Evolutionary conservation across 2,888 invertebrate genomes (phyloP).

Genomic region (Phalangium opilio): DNA sequence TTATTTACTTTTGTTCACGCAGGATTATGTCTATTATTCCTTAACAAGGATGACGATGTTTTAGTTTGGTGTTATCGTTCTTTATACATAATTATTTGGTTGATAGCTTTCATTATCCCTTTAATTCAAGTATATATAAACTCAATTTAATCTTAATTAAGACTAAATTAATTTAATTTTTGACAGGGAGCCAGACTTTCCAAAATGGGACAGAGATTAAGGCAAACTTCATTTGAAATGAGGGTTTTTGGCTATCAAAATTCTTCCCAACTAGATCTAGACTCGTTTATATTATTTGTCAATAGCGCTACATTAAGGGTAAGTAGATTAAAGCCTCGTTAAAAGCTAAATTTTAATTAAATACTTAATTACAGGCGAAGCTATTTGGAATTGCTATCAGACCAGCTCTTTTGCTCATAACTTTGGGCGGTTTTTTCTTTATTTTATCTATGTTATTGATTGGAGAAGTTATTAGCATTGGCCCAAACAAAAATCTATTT

Average conservation of each 20-base stretch:
- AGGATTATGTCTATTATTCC: conserved; percentile 27
- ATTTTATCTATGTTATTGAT: no score
- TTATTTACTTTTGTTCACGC: no score
- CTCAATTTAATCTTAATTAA: background rate
- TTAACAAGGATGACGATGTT: conserved; percentile 23
- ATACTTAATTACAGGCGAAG: no score
- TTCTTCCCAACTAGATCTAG: conserved; percentile 27
- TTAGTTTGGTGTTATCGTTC: conserved; percentile 27
- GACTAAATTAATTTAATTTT: background rate
- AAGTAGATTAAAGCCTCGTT: conserved; percentile 6
- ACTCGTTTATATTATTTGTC: conserved; percentile 31
- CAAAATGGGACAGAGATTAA: conserved; percentile 28
- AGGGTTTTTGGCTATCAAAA: conserved; percentile 31
- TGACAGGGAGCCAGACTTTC: conserved; percentile 31
- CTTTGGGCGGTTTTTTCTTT: no score
- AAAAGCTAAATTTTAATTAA: no score
- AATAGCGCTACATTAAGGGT: conserved; percentile 27
- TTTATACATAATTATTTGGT: conserved; percentile 27
- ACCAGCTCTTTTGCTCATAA: no score
- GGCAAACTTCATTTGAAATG: conserved; percentile 29
- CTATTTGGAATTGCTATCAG: no score
- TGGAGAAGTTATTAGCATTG: no score
- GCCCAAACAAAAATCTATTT: no score
- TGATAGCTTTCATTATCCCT: conserved; percentile 26
- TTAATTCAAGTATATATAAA: conserved; percentile 28